phyloP scores from a whole-genome alignment of 2,797 vertebrate species.

The Halcyon chelicuti region DNA sequence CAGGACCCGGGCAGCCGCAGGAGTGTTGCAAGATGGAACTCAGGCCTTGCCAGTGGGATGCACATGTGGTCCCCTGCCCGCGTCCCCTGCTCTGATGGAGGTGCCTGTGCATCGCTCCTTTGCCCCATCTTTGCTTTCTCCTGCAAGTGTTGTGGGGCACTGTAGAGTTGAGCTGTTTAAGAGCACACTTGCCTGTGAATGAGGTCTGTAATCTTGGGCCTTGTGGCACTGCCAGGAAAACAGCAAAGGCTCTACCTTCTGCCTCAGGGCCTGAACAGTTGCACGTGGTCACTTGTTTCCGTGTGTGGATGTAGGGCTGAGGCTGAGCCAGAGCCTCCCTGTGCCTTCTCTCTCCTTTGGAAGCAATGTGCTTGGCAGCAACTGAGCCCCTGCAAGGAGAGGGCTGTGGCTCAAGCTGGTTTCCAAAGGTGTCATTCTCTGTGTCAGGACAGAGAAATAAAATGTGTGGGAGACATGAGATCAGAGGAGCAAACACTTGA shows the following conservation, averaged over 20 bases:
- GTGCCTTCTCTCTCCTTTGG: neutral
- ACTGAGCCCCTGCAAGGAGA: neutral
- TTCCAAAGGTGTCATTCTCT: neutral
- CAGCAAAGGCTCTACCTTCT: neutral
- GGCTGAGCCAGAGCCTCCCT: neutral
- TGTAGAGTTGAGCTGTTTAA: accelerated
- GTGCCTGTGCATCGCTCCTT: neutral
- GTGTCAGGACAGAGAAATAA: neutral
- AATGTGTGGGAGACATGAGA: neutral
- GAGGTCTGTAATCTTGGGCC: neutral
- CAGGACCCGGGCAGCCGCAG: accelerated
- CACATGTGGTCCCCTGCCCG: accelerated
- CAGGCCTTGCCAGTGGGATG: neutral
- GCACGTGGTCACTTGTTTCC: neutral
- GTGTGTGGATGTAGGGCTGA: neutral
- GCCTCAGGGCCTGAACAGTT: neutral
- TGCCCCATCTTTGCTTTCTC: neutral
- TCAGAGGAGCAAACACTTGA: neutral
- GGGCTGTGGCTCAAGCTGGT: neutral
- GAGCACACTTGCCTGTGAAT: accelerated
- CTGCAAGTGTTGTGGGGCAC: accelerated
- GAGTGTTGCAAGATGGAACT: accelerated
- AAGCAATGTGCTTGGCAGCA: accelerated
- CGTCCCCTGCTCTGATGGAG: neutral
- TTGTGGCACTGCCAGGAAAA: neutral